Percentiles rank a stretch among this genome's conserved stretches.
Evolutionary conservation across 2,113 vertebrate genomes (phyloP).

Genomic region (Seriola aureovittata): DNA sequence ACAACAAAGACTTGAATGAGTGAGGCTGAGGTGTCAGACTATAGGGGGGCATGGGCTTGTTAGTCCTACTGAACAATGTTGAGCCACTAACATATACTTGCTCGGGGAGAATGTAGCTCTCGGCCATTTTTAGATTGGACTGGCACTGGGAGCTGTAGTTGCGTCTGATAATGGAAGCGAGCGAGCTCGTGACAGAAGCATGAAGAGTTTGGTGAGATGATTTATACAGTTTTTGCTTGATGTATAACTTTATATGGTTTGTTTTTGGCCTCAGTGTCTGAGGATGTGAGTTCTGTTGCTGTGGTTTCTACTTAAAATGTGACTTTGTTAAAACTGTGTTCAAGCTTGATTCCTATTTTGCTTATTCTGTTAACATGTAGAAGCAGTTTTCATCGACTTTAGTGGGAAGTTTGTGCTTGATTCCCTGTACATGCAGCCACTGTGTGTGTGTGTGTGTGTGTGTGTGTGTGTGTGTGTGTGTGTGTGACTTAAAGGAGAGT

Average conservation of each 20-base stretch:
- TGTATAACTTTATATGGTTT: constrained; percentile 15
- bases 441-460: neutral
- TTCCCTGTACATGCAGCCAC: neutral
- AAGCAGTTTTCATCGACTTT: neutral
- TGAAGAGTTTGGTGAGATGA: constrained; percentile 66
- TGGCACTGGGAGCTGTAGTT: constrained; percentile 61
- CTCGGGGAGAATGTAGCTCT: constrained; percentile 73
- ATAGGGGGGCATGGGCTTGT: constrained; percentile 62
- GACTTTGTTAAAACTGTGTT: neutral
- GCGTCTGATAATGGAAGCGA: constrained; percentile 72
- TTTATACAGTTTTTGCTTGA: constrained; percentile 22
- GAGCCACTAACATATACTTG: constrained; percentile 71
- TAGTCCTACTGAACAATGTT: constrained; percentile 73
- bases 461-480: neutral
- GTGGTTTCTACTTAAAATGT: neutral
- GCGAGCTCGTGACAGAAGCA: constrained; percentile 52
- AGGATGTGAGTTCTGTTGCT: neutral
- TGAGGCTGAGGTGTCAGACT: constrained; percentile 61
- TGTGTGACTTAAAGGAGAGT: constrained; percentile 1
- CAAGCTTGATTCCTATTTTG: neutral
- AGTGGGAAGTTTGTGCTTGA: neutral
- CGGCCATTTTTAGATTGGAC: constrained; percentile 77
- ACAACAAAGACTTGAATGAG: constrained; percentile 5
- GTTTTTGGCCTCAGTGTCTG: neutral
- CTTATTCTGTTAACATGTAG: neutral